Evolutionary conservation across 2,113 vertebrate species (phyloP).

Genomic region (Zootoca vivipara): DNA sequence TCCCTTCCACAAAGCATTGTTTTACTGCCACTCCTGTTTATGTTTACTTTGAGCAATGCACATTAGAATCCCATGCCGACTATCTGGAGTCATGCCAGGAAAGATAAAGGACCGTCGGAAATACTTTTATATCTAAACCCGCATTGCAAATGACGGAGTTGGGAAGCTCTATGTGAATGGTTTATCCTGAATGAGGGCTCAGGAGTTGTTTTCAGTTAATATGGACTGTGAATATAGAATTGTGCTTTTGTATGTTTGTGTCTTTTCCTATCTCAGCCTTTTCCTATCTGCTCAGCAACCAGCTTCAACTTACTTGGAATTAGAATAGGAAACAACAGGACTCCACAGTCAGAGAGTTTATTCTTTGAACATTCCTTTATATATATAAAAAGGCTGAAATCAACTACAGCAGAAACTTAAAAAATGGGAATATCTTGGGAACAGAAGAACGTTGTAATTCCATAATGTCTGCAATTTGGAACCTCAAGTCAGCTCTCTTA

Average conservation of each 20-base stretch:
- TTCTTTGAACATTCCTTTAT: neutral
- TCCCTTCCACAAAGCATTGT: neutral
- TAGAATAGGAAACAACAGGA: neutral
- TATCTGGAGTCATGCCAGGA: constrained; percentile 3
- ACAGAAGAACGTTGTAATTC: neutral
- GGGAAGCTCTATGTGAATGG: neutral
- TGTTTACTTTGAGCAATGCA: neutral
- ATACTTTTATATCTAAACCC: neutral
- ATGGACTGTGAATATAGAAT: neutral
- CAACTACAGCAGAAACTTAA: neutral
- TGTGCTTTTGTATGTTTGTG: neutral
- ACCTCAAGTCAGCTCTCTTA: neutral
- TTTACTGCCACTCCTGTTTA: neutral
- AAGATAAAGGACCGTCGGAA: neutral
- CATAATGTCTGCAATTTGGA: neutral
- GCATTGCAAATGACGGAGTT: neutral
- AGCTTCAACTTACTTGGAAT: neutral
- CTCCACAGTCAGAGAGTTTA: neutral
- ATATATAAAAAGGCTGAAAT: neutral
- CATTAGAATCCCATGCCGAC: neutral
- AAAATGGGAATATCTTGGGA: neutral
- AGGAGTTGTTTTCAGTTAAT: neutral
- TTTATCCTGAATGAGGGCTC: neutral
- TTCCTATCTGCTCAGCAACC: neutral
- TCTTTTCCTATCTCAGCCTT: neutral